Evolutionary conservation across 1,140 invertebrate species (phyloP), one percentile per base, ranked within the genome.

Genomic region (Drosophila gunungcola): DNA sequence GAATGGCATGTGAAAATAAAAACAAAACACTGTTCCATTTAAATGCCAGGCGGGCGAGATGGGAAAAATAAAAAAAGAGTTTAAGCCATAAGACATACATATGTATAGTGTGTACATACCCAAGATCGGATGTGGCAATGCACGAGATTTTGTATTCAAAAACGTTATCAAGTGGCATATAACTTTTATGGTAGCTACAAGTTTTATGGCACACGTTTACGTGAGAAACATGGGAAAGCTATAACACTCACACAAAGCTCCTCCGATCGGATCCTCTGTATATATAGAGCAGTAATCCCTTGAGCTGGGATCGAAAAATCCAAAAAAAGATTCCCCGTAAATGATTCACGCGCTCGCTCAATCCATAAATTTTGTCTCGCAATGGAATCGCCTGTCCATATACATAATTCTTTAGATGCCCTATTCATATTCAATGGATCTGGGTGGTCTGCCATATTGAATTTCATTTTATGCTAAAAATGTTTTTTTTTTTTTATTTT

Each of bases 171-270:
- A 21, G 62, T 54, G 72, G 56, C 63, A 63, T 65, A 88, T 77
- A 88, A 83, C 67, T 80, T 89, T 88, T 65, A 88, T 88, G 72
- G 72, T 70, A 70, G 64, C 75, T 88, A 88, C 84, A 88, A 78
- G 73, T 89, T 88, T 88, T 80, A 88, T 89, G 83, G 49, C 84
- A 76, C 67, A 67, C 75, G 63, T 54, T 89, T 89, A 89, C 83
- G 84, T 88, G 83, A 83, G 79, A 51, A 68, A 82, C 72, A 88
- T 86, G 74, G 70, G 41, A 61, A 75, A 74, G 62, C 64, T 51
- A 51, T 3, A 25, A 51, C 42, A 42, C 34, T 21, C n/a, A 9
- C 7, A 29, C 21, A 46, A 10, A 21, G 34, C 9, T 16, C 16
- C 21, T 13, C 63, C 1, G 7, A 41, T 56, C 25, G 10, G 25